These are phyloP conservation scores for Punctoribates punctum DNA, from an alignment of 2,888 invertebrate species.

Conservation along the genomic window DNA sequence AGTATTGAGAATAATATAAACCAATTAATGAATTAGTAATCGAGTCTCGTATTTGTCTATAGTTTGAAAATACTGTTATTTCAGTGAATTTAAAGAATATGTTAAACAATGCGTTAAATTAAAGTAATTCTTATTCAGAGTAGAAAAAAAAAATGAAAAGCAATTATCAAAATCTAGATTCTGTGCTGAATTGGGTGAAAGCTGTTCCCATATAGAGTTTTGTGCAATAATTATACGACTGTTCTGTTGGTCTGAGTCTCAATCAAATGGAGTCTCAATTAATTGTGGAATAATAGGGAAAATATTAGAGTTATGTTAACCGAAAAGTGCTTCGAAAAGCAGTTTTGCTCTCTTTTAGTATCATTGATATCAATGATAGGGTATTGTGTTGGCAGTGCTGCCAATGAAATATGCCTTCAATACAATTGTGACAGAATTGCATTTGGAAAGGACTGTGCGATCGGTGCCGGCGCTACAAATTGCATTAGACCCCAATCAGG, in stretches of 20 bases:
- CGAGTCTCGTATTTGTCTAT: background rate
- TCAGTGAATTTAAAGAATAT: background rate
- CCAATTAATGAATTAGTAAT: background rate
- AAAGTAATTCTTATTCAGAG: slow-evolving; percentile 2
- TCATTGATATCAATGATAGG: too few species aligned
- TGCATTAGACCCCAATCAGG: slow-evolving; percentile 13
- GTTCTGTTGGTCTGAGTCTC: background rate
- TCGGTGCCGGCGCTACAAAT: slow-evolving; percentile 4
- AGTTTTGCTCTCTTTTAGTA: slow-evolving; percentile 3
- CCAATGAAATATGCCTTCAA: slow-evolving; percentile 31
- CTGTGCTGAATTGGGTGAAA: too few species aligned
- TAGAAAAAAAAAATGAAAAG: background rate
- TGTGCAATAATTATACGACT: background rate
- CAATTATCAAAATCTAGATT: background rate
- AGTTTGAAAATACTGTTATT: too few species aligned
- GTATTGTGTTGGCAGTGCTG: too few species aligned
- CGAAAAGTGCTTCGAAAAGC: slow-evolving; percentile 22
- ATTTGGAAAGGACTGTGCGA: background rate
- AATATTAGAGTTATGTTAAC: slow-evolving; percentile 4
- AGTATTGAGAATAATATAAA: too few species aligned
- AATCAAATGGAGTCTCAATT: slow-evolving; percentile 18
- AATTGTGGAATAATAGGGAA: slow-evolving; percentile 2
- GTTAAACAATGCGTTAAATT: slow-evolving; percentile 12
- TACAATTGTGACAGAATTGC: slow-evolving; percentile 29
- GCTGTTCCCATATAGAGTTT: background rate